Evolutionary conservation across 2,888 invertebrate species (phyloP), one percentile per base, ranked within the genome.

Genomic region (Dasysyrphus albostriatus): DNA sequence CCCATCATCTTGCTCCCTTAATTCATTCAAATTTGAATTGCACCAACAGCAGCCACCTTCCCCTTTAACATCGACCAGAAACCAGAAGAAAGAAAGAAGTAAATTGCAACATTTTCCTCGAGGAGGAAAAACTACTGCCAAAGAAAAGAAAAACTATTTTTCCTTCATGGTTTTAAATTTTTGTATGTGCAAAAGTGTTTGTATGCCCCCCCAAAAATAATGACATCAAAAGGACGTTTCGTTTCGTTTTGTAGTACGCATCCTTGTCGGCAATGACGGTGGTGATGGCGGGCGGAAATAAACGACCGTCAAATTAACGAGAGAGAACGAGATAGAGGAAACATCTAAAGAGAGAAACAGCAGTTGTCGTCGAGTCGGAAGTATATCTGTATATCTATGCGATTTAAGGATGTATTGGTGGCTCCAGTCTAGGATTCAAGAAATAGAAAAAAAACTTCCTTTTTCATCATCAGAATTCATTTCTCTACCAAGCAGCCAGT

Each of bases 21-120:
- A 82, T 85, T 82, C 85, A 85, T 85, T 82, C 85, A 85, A 85
- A 85, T 74, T 81, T 73, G 29, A 85, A 77, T 65, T 70, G 74
- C 67, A 44, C 83, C 54, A 84, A 24, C 24, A 24, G 24, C 24
- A 1, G 3, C 24, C 24, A 51, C 70, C 54, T 14, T 7, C 3
- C 19, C 61, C 37, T 49, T n/a, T 12, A 29, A 10, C 16, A 24
- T 32, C 10, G 51, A 37, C 16, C 7, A 61, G 58, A 42, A 51
- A 24, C 63, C 42, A n/a, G 2, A 47, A 61, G 42, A 19, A 34
- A 56, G 10, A 49, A 69, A 63, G 24, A 69, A 76, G 67, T 51
- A 73, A 76, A 81, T 29, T 81, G 73, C 76, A 85, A 74, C 81
- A 81, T 61, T 78, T 82, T 67, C 51, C 56, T 69, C 54, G 56